Conservation (phyloP, 2,797 vertebrate genomes). For the Lithobates sylvaticus region DNA sequence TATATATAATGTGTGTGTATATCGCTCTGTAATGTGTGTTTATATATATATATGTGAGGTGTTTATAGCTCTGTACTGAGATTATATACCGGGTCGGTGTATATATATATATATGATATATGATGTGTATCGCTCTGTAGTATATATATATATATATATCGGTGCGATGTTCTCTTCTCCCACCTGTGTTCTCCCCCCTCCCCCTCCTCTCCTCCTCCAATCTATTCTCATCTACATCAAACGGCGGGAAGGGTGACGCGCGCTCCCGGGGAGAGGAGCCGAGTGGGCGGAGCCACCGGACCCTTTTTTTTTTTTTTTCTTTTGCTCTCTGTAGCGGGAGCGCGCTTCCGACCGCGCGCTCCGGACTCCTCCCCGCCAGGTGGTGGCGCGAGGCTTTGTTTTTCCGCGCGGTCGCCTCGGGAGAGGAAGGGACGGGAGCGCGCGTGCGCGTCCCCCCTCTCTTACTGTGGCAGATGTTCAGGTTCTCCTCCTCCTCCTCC, state of each 20-base stretch:
- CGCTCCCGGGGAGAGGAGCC: slow-evolving; percentile 16
- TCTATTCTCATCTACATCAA: slow-evolving; percentile 13
- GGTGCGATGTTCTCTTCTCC: too few relatives aligned
- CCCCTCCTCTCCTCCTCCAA: too few relatives aligned
- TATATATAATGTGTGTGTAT: too few relatives aligned
- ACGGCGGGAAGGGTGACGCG: background rate
- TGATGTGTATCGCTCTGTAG: too few relatives aligned
- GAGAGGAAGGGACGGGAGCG: background rate
- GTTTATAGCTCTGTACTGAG: too few relatives aligned
- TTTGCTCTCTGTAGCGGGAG: background rate
- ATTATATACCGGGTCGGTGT: too few relatives aligned
- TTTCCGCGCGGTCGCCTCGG: background rate
- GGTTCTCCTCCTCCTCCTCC: background rate
- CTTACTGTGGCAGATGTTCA: background rate
- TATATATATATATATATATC: too few relatives aligned
- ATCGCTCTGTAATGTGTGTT: too few relatives aligned
- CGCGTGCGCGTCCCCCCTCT: background rate
- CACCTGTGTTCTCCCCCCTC: too few relatives aligned
- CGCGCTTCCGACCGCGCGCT: background rate
- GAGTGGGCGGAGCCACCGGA: background rate
- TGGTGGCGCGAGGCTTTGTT: background rate
- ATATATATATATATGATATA: too few relatives aligned
- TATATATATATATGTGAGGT: too few relatives aligned
- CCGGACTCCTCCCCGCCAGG: background rate
- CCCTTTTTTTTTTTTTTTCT: too few relatives aligned